A percentile compares a stretch with the other conserved stretches of the same genome.
phyloP scores from a whole-genome alignment of 2,113 vertebrate species.

The Osmerus mordax region DNA sequence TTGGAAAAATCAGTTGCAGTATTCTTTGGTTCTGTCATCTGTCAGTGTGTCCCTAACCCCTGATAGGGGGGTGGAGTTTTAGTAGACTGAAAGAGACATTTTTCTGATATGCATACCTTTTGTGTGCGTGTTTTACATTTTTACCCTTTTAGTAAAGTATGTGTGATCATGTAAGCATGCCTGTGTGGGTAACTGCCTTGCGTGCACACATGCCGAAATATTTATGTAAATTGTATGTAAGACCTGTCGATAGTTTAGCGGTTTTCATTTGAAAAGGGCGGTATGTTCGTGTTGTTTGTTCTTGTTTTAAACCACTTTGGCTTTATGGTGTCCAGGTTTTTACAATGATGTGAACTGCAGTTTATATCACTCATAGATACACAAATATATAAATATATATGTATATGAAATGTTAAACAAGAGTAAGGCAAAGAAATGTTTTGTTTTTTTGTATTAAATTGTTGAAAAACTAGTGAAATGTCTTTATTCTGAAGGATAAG shows the following conservation, averaged over 20 bases:
- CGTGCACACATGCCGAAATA: constrained; percentile 28
- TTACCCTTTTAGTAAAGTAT: constrained; percentile 19
- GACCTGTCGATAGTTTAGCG: constrained; percentile 42
- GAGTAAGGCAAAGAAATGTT: constrained; percentile 50
- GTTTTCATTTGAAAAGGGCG: constrained; percentile 39
- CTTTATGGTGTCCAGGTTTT: constrained; percentile 52
- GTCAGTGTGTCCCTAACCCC: too few relatives aligned
- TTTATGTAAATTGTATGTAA: constrained; percentile 47
- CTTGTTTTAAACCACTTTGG: constrained; percentile 43
- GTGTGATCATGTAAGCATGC: constrained; percentile 20
- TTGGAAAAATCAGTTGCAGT: too few relatives aligned
- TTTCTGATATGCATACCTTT: neutral
- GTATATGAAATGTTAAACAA: constrained; percentile 69
- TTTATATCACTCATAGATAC: constrained; percentile 66
- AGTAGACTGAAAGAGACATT: neutral
- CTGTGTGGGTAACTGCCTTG: constrained; percentile 30
- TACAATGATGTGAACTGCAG: constrained; percentile 58
- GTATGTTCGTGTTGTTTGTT: constrained; percentile 50
- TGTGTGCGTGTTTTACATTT: constrained; percentile 31
- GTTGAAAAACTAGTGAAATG: constrained; percentile 31
- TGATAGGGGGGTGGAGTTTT: neutral
- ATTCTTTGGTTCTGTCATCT: too few relatives aligned
- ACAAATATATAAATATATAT: constrained; percentile 72
- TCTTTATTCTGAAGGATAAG: neutral
- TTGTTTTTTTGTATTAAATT: constrained; percentile 79